Conservation (phyloP, 2,888 invertebrate species). For the Nematopogon swammerdamellus region DNA sequence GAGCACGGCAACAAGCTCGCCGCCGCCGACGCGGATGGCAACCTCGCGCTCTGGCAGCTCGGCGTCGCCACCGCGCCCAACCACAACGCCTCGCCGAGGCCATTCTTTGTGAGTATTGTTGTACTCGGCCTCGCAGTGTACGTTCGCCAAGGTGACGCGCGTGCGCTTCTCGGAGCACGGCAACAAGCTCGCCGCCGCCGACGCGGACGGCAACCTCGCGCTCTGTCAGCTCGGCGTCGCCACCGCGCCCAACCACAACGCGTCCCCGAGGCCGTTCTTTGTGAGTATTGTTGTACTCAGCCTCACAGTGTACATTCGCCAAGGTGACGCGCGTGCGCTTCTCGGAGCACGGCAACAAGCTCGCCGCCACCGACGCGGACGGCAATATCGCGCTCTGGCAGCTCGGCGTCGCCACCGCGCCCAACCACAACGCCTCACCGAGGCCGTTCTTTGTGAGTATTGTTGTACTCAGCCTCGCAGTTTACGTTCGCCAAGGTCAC, state of each 20-base stretch:
- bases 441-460: constrained; percentile 86
- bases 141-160: constrained; percentile 92
- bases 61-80: constrained; percentile 64
- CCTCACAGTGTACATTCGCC: constrained; percentile 90
- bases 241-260: constrained; percentile 53
- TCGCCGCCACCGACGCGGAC: constrained; percentile 97
- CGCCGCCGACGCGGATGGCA: constrained; percentile 96
- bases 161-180: constrained; percentile 96
- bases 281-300: constrained; percentile 85
- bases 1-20: constrained; percentile 99
- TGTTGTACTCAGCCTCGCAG: constrained; percentile 86
- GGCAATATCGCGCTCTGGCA: constrained; percentile 96
- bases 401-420: constrained; percentile 72
- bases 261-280: constrained; percentile 72
- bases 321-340: constrained; percentile 95
- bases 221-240: constrained; percentile 90
- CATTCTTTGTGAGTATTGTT: constrained; percentile 89
- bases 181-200: constrained; percentile 97
- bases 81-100: constrained; percentile 57
- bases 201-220: constrained; percentile 95
- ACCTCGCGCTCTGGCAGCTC: constrained; percentile 93
- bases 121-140: constrained; percentile 88
- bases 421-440: constrained; percentile 42
- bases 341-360: constrained; percentile 96
- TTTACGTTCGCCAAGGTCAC: constrained; percentile 96